Conservation (phyloP, 1,140 invertebrate species). For the Aethina tumida region DNA sequence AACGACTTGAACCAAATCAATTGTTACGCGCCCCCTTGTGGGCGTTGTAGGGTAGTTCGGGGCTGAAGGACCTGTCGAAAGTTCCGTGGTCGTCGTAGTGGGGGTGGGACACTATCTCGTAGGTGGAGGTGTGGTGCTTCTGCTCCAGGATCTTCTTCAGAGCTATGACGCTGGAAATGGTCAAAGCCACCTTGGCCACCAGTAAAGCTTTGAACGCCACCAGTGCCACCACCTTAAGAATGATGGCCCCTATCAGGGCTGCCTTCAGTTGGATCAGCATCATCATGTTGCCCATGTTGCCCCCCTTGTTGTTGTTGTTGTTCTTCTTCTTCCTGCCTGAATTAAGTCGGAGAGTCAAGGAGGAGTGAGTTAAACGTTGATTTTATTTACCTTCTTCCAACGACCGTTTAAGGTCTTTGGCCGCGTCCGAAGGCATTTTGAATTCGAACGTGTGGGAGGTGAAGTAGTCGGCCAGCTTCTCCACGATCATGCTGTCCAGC, state of each 20-base stretch:
- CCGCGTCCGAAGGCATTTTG: constrained; percentile 56
- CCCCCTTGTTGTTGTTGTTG: constrained; percentile 29
- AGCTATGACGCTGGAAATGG: constrained; percentile 63
- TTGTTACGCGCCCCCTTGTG: constrained; percentile 17
- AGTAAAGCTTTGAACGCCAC: constrained; percentile 73
- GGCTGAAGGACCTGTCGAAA: constrained; percentile 26
- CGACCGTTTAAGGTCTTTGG: constrained; percentile 56
- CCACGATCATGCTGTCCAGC: constrained; percentile 62
- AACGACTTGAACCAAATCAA: no score
- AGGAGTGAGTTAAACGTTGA: neutral
- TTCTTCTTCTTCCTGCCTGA: constrained; percentile 21
- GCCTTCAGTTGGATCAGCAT: constrained; percentile 70
- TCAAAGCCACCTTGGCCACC: constrained; percentile 68
- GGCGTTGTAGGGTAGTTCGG: constrained; percentile 51
- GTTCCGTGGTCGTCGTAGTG: constrained; percentile 50
- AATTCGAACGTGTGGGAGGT: constrained; percentile 69
- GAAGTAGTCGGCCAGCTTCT: constrained; percentile 62
- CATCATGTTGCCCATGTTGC: constrained; percentile 59
- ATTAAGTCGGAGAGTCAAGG: constrained; percentile 2
- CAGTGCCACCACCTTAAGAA: constrained; percentile 66
- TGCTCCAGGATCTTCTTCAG: constrained; percentile 66
- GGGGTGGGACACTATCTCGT: constrained; percentile 60
- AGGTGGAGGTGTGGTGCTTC: constrained; percentile 55
- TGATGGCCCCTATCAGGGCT: constrained; percentile 62
- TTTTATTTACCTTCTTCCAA: constrained; percentile 45